Base-by-base conservation (phyloP, 2,797 vertebrate species). In the Uromys caudimaculatus region DNA sequence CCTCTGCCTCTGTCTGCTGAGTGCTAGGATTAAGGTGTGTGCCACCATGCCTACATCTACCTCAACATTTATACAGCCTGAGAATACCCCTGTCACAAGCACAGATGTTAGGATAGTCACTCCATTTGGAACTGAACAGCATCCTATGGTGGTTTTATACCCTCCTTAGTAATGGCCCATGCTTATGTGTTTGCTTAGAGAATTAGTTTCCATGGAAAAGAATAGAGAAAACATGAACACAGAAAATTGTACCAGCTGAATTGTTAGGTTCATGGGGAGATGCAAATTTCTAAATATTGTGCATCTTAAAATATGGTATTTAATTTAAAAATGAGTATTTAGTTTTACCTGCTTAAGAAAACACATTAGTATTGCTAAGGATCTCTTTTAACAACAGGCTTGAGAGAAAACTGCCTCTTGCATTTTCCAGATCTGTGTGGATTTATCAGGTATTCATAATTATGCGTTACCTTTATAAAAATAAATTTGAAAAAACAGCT, bases 401-500 rank as follows among this genome's bases (percentile, higher is more conserved):
- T 60, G 2, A 64, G 35, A 81, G 32, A n/a, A 38, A 24, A 56
- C 38, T 90, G 67, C 56, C 9, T 67, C 56, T 50, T 96, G 29
- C 17, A 12, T 56, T 86, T 84, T 69, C 50, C 50, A 67, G 52
- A 64, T 73, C 73, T 44, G 27, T 62, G 1, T 9, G 71, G 47
- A 38, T 27, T n/a, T 92, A 73, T 84, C n/a, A 92, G 60, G 38
- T 91, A 32, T 24, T 87, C 69, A 52, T 38, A 62, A 41, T 92
- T 47, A 9, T 56, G 56, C 23, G 27, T 50, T 90, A 58, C n/a
- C 54, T 19, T 73, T 83, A n/a, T 21, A 91, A 92, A 87, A 77
- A 93, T 78, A 75, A 82, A 47, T 89, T 84, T 78, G 38, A 83
- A 69, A 77, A 95, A 79, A 87, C 75, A 85, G 76, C 86, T 92